Evolutionary conservation across 2,113 vertebrate species (phyloP).

Genomic region (Tetrao urogallus): DNA sequence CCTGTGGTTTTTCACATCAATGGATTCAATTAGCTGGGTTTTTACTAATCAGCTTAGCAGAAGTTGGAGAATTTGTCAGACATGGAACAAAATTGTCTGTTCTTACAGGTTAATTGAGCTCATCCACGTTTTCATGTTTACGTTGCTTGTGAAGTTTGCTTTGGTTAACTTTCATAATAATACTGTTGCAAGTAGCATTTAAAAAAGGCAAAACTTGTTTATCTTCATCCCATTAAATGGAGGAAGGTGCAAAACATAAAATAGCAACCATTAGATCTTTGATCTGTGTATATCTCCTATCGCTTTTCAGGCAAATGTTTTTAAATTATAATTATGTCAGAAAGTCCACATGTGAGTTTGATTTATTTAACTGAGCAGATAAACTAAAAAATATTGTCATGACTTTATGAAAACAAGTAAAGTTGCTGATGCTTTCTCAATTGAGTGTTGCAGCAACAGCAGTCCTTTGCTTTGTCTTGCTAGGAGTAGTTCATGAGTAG

Average conservation of each 20-base stretch:
- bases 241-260: background rate
- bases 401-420: background rate
- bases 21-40: slow-evolving; percentile 79
- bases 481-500: slow-evolving; percentile 7
- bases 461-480: background rate
- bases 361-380: slow-evolving; percentile 4
- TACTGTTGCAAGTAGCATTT: background rate
- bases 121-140: background rate
- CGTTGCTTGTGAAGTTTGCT: slow-evolving; percentile 5
- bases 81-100: slow-evolving; percentile 55
- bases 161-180: background rate
- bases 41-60: slow-evolving; percentile 74
- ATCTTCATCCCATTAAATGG: slow-evolving; percentile 20
- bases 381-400: background rate
- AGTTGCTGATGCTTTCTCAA: background rate
- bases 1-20: slow-evolving; percentile 77
- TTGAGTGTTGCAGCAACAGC: background rate
- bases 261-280: background rate
- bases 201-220: background rate
- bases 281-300: background rate
- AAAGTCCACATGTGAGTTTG: background rate
- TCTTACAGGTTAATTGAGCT: slow-evolving; percentile 4
- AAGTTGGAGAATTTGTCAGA: slow-evolving; percentile 73
- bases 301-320: slow-evolving; percentile 3
- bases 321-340: background rate